Percentiles rank a stretch among this genome's conserved stretches.
Conservation (phyloP, 2,797 vertebrate species). For the Periparus ater region DNA sequence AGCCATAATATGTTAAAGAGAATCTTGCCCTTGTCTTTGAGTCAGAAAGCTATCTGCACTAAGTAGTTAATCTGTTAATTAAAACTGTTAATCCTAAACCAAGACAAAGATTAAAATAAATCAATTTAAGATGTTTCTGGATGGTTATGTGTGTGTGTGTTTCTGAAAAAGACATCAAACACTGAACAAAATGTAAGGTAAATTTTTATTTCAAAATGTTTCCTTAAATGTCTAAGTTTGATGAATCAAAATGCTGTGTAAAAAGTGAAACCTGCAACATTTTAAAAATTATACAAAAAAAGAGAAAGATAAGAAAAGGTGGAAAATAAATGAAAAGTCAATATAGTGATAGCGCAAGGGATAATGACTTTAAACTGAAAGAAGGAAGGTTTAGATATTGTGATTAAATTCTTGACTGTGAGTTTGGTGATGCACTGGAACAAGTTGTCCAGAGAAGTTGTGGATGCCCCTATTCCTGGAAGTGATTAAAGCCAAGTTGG, state of each 20-base stretch:
- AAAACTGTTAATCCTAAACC: neutral
- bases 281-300: neutral
- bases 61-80: neutral
- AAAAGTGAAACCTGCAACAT: neutral
- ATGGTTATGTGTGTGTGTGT: accelerated
- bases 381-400: neutral
- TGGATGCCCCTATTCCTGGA: neutral
- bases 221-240: neutral
- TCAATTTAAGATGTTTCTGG: neutral
- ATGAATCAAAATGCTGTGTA: neutral
- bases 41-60: neutral
- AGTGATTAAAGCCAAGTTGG: neutral
- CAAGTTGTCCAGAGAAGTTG: neutral
- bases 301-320: neutral
- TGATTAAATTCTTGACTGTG: neutral
- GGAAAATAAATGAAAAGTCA: neutral
- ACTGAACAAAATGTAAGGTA: neutral
- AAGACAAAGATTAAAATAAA: neutral
- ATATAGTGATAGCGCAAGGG: neutral
- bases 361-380: neutral
- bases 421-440: neutral
- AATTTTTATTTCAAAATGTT: neutral
- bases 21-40: neutral
- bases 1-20: neutral
- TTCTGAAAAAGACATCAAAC: neutral